Base-by-base conservation (phyloP, 2,113 vertebrate genomes). In the Neolamprologus ventralis region DNA sequence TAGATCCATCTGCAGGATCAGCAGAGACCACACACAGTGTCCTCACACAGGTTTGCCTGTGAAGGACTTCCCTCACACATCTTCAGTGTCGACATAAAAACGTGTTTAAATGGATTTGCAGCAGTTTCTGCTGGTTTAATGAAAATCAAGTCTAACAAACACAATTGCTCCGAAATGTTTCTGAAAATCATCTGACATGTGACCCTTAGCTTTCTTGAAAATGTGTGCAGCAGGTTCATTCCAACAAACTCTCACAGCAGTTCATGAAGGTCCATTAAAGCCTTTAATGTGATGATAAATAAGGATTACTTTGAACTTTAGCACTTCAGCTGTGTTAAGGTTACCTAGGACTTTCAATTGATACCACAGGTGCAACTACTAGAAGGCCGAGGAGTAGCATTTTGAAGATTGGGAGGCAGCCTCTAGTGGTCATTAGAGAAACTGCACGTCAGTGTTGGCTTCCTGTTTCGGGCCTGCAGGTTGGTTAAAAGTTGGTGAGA, bases 1-100 rank as follows among this genome's bases (percentile, higher is more conserved):
- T 53, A 93, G 93, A 87, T 88, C 84, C 84, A 87, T 81, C 88
- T 89, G 84, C 75, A 84, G 88, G 92, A 65, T 82, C 68, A 84
- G 80, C 45, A 4, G 82, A 68, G 65, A 19, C 87, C 37, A 71
- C 89, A 89, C 80, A 80, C 84, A 5, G 60, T n/a, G n/a, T n/a
- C n/a, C n/a, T n/a, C 89, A 89, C 80, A 80, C 84, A 5, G 60
- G 89, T 87, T 82, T 5, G 85, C 58, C 82, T 60, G 80, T 82
- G 58, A 81, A 42, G 54, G 23, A 81, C 47, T 28, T 75, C 42
- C 4, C 71, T 47, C 16, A 49, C 71, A 78, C 9, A 12, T 31
- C 40, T 0, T 79, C 28, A 7, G 75, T 28, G 19, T 53, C 11
- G 3, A 49, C 26, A 35, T 53, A 6, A 49, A 78, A 49, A n/a